Evolutionary conservation across 2,113 vertebrate genomes (phyloP).

Genomic region (Oostethus manadensis): DNA sequence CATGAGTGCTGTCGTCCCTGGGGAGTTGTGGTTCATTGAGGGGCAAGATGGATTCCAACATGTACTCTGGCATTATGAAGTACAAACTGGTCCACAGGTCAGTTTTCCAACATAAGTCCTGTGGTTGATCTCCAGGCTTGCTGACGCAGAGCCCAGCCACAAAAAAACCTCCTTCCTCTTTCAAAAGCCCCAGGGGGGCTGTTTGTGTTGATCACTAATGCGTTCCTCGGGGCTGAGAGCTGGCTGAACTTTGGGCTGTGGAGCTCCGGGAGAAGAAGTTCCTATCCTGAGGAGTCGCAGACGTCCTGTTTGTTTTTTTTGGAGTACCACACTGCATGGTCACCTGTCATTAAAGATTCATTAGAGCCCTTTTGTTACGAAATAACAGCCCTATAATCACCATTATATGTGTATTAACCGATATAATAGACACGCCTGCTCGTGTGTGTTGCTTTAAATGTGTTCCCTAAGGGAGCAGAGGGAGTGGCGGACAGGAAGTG

Average conservation of each 20-base stretch:
- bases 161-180: constrained; percentile 56
- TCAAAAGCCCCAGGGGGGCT: constrained; percentile 60
- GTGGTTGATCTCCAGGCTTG: neutral
- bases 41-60: too few species aligned
- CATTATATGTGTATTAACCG: neutral
- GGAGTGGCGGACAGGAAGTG: too few species aligned
- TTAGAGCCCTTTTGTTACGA: neutral
- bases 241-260: constrained; percentile 54
- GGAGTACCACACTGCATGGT: constrained; percentile 30
- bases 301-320: constrained; percentile 68
- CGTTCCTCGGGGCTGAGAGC: constrained; percentile 59
- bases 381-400: neutral
- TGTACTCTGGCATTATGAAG: too few species aligned
- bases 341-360: too few species aligned
- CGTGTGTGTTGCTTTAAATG: too few species aligned
- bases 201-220: constrained; percentile 68
- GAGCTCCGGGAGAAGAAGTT: constrained; percentile 64
- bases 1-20: too few species aligned
- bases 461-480: too few species aligned
- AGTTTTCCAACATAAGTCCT: too few species aligned
- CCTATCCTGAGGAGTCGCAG: constrained; percentile 65
- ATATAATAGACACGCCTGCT: too few species aligned
- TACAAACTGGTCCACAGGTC: too few species aligned
- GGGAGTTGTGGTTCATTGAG: too few species aligned
- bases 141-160: constrained; percentile 60